Conservation (phyloP, 2,888 invertebrate genomes). For the Drosophila longiperda region DNA sequence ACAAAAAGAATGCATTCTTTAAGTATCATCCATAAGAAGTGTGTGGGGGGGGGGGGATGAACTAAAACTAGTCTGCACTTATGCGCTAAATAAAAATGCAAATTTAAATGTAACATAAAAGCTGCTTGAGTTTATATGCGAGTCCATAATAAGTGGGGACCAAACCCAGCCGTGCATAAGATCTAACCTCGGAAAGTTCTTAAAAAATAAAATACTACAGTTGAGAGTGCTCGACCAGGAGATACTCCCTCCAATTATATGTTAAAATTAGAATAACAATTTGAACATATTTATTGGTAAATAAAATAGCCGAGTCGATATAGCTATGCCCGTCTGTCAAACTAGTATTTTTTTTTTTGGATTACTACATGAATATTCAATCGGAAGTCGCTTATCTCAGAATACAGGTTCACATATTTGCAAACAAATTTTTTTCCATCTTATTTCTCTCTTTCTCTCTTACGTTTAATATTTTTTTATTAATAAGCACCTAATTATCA, state of each 20-base stretch:
- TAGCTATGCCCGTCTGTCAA: neutral
- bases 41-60: neutral
- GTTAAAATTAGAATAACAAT: neutral
- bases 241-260: neutral
- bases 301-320: neutral
- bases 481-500: neutral
- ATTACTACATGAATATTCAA: neutral
- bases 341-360: neutral
- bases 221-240: neutral
- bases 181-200: conserved; percentile 29
- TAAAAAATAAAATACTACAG: neutral
- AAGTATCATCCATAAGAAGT: conserved; percentile 16
- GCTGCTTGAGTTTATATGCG: conserved; percentile 19
- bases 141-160: conserved; percentile 24
- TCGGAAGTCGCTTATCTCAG: neutral
- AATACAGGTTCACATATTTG: neutral
- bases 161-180: conserved; percentile 29
- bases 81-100: conserved; percentile 80
- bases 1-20: conserved; percentile 52
- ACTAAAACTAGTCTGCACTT: conserved; percentile 56
- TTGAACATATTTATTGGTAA: neutral
- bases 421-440: neutral
- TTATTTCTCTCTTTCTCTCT: neutral
- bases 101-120: conserved; percentile 75
- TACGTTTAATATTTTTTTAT: neutral